phyloP scores from a whole-genome alignment of 2,113 vertebrate genomes.

The Aphyosemion australe region DNA sequence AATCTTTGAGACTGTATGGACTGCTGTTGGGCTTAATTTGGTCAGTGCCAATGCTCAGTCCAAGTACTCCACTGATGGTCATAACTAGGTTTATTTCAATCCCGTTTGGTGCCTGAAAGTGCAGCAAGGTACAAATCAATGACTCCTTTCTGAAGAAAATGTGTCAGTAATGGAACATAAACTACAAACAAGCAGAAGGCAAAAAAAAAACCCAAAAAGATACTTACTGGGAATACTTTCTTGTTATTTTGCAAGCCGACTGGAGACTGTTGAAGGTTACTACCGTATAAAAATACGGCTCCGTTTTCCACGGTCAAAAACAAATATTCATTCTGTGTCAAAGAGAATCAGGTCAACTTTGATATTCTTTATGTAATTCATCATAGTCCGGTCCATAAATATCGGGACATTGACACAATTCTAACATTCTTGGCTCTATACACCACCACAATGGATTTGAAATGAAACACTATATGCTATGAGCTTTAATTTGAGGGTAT shows the following conservation, averaged over 20 bases:
- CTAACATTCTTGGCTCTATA: too few species aligned
- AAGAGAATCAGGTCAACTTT: not conserved
- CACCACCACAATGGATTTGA: too few species aligned
- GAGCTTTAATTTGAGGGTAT: too few species aligned
- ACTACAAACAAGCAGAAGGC: not conserved
- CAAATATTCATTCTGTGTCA: constrained; percentile 81
- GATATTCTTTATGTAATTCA: too few species aligned
- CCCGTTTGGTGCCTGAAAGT: constrained; percentile 9
- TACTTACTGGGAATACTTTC: constrained; percentile 62
- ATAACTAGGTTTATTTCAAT: not conserved
- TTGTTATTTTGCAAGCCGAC: rapidly evolving
- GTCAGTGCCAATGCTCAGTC: rapidly evolving
- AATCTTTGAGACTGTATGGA: not conserved
- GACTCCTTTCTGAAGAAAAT: not conserved
- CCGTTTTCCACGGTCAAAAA: constrained; percentile 83
- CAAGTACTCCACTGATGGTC: rapidly evolving
- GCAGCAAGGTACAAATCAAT: not conserved
- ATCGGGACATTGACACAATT: too few species aligned
- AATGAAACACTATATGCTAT: too few species aligned
- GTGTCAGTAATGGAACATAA: not conserved
- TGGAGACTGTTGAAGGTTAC: constrained; percentile 4
- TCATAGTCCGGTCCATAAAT: too few species aligned
- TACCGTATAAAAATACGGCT: constrained; percentile 42
- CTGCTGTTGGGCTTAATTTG: rapidly evolving
- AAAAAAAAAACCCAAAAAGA: not conserved